Evolutionary conservation across 1,140 invertebrate species (phyloP), one percentile per base, ranked within the genome.

Genomic region (Diabrotica undecimpunctata): DNA sequence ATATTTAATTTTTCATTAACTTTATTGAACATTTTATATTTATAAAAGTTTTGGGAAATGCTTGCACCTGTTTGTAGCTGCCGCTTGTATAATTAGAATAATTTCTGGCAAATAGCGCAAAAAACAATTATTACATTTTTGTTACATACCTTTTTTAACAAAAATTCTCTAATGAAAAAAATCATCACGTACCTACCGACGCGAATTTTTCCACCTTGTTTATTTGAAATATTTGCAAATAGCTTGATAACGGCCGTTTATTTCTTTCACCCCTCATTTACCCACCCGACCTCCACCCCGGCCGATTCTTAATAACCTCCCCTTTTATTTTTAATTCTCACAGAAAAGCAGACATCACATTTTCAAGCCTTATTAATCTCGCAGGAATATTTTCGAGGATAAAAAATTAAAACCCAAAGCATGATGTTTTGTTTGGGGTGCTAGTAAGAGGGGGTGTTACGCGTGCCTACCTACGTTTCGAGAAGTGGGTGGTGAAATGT

Each of bases 371-470:
- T 75, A 75, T 75, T 75, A 75, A 75, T 75, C 74, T 75, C 74
- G 58, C 55, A 57, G 72, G 72, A 71, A 72, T 74, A 72, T 73
- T 71, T 72, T 69, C 74, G 69, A 70, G 73, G 71, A 75, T 75
- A 75, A 75, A 75, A 75, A 75, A 75, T 75, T 75, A 72, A 75
- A 75, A 75, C 72, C 70, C 64, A 73, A 73, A 72, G 73, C 71
- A 72, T 73, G 70, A 73, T 73, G 73, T 73, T 72, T 67, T 64
- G 65, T 68, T 54, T 52, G 65, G 55, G 54, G 68, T 61, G 65
- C 60, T 25, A 55, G 39, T 35, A 61, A 60, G 61, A 63, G 35
- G 59, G 35, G 66, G 50, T 25, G 25, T 25, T 25, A 25, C 25
- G 25, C 25, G 25, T 25, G 25, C 25, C 25, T 25, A 25, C 25